These are phyloP conservation scores for Capreolus pygargus DNA, from an alignment of 2,113 vertebrate genomes.

Conservation along the genomic window DNA sequence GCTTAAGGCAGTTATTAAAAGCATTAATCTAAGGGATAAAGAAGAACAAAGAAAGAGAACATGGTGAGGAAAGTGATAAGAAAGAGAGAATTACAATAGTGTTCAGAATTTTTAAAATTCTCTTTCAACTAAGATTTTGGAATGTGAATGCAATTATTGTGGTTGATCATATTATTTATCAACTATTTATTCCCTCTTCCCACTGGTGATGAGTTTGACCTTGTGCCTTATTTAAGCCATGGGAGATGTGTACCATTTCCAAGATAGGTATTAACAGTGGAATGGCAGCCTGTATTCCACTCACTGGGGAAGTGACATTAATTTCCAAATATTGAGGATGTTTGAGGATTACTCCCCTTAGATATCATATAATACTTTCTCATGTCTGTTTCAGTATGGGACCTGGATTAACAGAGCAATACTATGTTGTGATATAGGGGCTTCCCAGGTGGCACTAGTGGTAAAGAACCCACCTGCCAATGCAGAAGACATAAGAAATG, in stretches of 20 bases:
- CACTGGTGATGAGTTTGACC: background rate
- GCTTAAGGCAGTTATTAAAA: constrained; percentile 46
- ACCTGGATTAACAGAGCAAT: background rate
- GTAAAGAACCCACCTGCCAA: background rate
- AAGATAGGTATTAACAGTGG: background rate
- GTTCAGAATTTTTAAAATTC: background rate
- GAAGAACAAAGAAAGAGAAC: background rate
- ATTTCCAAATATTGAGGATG: background rate
- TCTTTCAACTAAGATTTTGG: background rate
- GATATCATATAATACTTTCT: background rate
- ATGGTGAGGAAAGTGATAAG: background rate
- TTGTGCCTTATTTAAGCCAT: background rate
- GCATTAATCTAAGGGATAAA: constrained; percentile 37
- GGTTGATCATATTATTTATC: background rate
- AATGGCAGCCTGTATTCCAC: background rate
- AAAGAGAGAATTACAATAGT: background rate
- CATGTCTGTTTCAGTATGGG: background rate
- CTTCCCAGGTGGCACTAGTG: background rate
- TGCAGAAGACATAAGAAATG: background rate
- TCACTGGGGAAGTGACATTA: background rate
- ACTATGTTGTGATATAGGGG: background rate
- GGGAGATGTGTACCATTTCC: background rate
- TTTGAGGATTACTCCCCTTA: background rate
- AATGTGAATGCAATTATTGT: background rate
- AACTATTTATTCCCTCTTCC: background rate